A percentile compares a stretch with the other conserved stretches of the same genome.
Conservation (phyloP, 2,113 vertebrate genomes). For the Bombycilla garrulus region DNA sequence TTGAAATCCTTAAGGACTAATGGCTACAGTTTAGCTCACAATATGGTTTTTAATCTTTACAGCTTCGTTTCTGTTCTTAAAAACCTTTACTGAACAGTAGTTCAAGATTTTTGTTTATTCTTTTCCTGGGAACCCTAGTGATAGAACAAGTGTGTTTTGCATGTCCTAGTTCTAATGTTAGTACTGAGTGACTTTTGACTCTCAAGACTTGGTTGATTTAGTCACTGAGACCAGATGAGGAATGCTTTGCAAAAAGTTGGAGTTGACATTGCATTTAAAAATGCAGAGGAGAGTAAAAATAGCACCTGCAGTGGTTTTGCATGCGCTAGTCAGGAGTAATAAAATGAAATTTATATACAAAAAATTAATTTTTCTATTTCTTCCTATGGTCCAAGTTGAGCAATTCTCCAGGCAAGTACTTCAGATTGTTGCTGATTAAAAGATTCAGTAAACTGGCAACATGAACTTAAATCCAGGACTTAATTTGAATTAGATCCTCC, state of each 20-base stretch:
- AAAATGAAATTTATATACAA: background rate
- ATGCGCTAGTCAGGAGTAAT: constrained; percentile 47
- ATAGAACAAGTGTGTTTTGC: background rate
- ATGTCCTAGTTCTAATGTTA: background rate
- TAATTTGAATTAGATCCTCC: background rate
- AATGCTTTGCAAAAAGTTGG: background rate
- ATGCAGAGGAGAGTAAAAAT: background rate
- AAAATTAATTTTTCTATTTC: background rate
- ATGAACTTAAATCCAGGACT: background rate
- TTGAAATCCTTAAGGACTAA: background rate
- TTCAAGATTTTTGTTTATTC: background rate
- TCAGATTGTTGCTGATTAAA: background rate
- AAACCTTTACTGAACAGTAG: background rate
- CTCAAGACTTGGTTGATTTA: background rate
- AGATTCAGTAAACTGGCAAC: background rate
- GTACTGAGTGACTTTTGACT: background rate
- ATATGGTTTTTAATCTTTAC: background rate
- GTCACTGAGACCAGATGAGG: background rate
- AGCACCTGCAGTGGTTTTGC: background rate
- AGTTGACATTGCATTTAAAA: background rate
- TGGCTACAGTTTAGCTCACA: background rate
- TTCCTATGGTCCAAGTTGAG: background rate
- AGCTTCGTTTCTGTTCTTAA: background rate
- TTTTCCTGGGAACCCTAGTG: background rate
- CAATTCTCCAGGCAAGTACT: background rate